phyloP scores from a whole-genome alignment of 1,140 invertebrate species.

The Zaprionus camerounensis region DNA sequence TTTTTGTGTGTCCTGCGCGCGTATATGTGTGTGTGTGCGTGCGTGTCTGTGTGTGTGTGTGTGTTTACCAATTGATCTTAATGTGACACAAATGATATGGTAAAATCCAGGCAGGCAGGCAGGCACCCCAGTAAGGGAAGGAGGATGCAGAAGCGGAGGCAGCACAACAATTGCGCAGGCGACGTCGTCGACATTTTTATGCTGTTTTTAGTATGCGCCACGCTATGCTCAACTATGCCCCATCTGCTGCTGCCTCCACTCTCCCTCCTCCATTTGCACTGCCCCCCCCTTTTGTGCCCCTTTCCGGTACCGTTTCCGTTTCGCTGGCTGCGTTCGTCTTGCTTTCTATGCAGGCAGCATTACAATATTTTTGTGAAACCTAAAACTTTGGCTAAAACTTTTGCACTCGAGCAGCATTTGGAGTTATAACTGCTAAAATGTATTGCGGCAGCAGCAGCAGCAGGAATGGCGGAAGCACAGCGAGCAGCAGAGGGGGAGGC shows the following conservation, averaged over 20 bases:
- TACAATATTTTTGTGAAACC: slow-evolving; percentile 78
- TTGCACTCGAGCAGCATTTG: slow-evolving; percentile 57
- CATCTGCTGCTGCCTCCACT: neutral
- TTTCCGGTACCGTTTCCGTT: slow-evolving; percentile 10
- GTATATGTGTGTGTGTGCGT: slow-evolving; percentile 5
- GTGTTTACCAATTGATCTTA: slow-evolving; percentile 84
- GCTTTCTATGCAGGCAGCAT: slow-evolving; percentile 53
- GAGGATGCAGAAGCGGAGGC: slow-evolving; percentile 16
- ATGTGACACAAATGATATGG: slow-evolving; percentile 84
- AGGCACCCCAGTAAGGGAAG: slow-evolving; percentile 19
- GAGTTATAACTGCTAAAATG: slow-evolving; percentile 49
- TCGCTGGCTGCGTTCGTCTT: slow-evolving; percentile 13
- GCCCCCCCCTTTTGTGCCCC: neutral
- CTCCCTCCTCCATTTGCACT: neutral
- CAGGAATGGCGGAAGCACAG: slow-evolving; percentile 28
- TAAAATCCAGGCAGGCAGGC: slow-evolving; percentile 67
- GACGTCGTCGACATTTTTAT: slow-evolving; percentile 70
- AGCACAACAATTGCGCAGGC: slow-evolving; percentile 55
- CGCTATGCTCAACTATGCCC: slow-evolving; percentile 41
- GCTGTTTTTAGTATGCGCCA: slow-evolving; percentile 70
- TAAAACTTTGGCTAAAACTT: slow-evolving; percentile 66
- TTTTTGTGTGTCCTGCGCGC: slow-evolving; percentile 46
- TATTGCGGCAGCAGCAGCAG: slow-evolving; percentile 9
- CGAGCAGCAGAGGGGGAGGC: slow-evolving; percentile 11
- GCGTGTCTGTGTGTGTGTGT: slow-evolving; percentile 29